Base-by-base conservation (phyloP, 2,797 vertebrate genomes). In the Gymnoscopelus braueri region DNA sequence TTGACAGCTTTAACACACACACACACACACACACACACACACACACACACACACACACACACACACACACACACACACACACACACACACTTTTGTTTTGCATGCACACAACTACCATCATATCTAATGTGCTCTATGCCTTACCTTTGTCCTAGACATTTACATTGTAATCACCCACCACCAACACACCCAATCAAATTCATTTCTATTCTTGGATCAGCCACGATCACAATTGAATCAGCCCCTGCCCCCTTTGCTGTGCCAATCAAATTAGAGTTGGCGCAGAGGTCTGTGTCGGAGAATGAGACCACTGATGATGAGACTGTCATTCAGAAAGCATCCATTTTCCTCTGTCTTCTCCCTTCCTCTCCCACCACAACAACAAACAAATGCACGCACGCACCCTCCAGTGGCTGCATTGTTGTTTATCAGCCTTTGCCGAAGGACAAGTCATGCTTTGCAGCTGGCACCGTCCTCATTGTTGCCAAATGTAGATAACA, bases 131-230 rank as follows among this genome's bases (percentile, higher is more conserved):
- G 4, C 14, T 49, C 4, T 24, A 10, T 54, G 62, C 26, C 12
- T 32, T n/a, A 49, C 24, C 26, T 39, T 9, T 39, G 9, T 51
- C 3, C 15, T 47, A 47, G 44, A 19, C 14, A 32, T 54, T 19
- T 59, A 32, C 35, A 60, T 54, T 65, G 24, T 65, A 60, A 49
- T 44, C 49, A 54, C 11, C 19, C 44, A 13, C 63, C 57, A 44
- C 39, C 39, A 10, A 8, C 39, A 44, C 8, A 10, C 7, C 14
- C 24, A 24, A 55, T 55, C 39, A 26, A n/a, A 66, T 66, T 32
- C 56, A 49, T 51, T 53, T 66, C 63, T 61, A 72, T 66, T 72
- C 50, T 48, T 61, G 52, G 58, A 62, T 48, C 44, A 49, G 14
- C 26, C 14, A 11, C 19, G 26, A n/a, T n/a, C 10, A 9, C 14